A percentile compares a stretch with the other conserved stretches of the same genome.
These are phyloP conservation scores for Oryzias celebensis DNA, from an alignment of 2,113 vertebrate genomes.

Conservation along the genomic window DNA sequence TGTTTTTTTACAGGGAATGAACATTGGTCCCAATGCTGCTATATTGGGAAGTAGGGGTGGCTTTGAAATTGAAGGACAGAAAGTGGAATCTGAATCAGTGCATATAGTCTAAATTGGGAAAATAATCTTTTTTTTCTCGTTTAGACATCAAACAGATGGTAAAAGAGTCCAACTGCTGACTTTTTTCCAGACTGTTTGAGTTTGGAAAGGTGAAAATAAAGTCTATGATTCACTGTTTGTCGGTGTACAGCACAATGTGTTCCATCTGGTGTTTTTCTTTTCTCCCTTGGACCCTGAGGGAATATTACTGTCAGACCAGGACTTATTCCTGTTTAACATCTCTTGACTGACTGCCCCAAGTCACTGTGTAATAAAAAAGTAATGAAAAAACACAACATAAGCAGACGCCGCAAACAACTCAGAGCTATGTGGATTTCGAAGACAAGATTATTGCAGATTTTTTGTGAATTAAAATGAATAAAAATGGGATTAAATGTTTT, in stretches of 20 bases:
- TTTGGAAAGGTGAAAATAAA: slow-evolving; percentile 16
- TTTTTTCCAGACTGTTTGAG: slow-evolving; percentile 24
- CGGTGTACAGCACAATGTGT: slow-evolving; percentile 17
- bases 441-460: too few relatives aligned
- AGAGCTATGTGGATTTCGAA: too few relatives aligned
- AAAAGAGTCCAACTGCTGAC: slow-evolving; percentile 8
- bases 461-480: too few relatives aligned
- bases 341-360: too few relatives aligned
- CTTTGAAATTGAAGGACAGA: too few relatives aligned
- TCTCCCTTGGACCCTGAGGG: slow-evolving; percentile 45
- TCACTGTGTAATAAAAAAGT: too few relatives aligned
- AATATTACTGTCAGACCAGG: slow-evolving; percentile 38
- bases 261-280: slow-evolving; percentile 61
- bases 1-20: slow-evolving; percentile 63
- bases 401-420: too few relatives aligned
- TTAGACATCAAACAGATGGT: slow-evolving; percentile 15
- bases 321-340: neutral
- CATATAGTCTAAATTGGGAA: neutral
- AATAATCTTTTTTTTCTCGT: slow-evolving; percentile 2
- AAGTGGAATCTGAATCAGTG: too few relatives aligned
- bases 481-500: too few relatives aligned
- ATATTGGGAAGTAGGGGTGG: too few relatives aligned
- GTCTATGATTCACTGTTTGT: slow-evolving; percentile 45
- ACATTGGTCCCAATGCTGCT: slow-evolving; percentile 36
- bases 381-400: too few relatives aligned